Conservation (phyloP, 1,140 invertebrate genomes). For the Amphibalanus amphitrite region DNA sequence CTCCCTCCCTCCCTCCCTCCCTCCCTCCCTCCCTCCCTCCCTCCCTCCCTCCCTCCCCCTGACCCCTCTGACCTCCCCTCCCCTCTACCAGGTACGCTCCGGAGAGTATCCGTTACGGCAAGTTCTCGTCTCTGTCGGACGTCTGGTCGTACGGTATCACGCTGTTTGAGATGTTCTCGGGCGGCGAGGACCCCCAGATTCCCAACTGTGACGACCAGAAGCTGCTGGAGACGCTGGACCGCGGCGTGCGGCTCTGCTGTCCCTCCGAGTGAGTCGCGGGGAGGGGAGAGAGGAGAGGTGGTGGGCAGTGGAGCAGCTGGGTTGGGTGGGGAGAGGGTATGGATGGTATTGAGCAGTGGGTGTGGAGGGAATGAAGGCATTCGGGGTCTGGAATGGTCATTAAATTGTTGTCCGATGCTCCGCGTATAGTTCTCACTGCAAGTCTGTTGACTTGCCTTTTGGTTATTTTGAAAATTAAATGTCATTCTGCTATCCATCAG, state of each 20-base stretch:
- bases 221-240: neutral
- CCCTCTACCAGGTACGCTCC: neutral
- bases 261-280: neutral
- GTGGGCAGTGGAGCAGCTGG: neutral
- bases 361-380: neutral
- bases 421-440: neutral
- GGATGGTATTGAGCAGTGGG: neutral
- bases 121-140: neutral
- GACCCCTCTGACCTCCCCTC: too few relatives aligned
- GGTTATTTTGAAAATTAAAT: too few relatives aligned
- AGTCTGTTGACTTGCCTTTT: neutral
- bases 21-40: too few relatives aligned
- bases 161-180: neutral
- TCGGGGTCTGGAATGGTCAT: neutral
- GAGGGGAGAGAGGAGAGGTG: neutral
- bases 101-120: slow-evolving; percentile 1
- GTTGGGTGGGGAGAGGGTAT: neutral
- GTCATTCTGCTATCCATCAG: too few relatives aligned
- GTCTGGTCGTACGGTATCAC: neutral
- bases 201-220: slow-evolving; percentile 1
- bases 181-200: neutral
- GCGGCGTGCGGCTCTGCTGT: slow-evolving; percentile 1
- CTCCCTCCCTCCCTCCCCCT: too few relatives aligned
- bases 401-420: neutral
- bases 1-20: too few relatives aligned